phyloP scores from a whole-genome alignment of 2,797 vertebrate genomes.

The Squalus acanthias region DNA sequence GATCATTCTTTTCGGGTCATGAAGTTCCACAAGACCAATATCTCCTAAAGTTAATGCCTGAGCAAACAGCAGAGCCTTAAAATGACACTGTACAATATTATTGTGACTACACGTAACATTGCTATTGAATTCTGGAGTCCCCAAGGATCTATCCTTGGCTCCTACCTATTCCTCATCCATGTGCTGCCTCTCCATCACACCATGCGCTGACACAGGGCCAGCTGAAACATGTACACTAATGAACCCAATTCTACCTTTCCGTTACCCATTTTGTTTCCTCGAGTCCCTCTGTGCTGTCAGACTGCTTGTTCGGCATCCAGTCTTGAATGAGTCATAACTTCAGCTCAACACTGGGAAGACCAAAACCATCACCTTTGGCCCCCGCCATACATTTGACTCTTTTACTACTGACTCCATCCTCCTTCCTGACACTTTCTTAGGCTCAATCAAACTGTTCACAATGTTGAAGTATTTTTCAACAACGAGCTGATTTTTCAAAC shows the following conservation, averaged over 20 bases:
- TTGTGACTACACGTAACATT: background rate
- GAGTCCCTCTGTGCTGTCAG: background rate
- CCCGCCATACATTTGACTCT: background rate
- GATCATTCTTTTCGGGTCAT: background rate
- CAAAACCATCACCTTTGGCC: background rate
- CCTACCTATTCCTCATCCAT: background rate
- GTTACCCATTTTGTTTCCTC: background rate
- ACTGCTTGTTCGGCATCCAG: background rate
- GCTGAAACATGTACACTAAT: background rate
- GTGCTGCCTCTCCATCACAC: background rate
- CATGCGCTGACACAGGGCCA: background rate
- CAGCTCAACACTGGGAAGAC: background rate
- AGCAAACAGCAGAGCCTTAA: background rate
- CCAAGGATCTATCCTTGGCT: background rate
- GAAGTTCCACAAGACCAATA: background rate
- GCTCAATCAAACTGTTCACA: background rate
- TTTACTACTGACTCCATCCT: background rate
- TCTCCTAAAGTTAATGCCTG: background rate
- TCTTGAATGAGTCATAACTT: background rate
- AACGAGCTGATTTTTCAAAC: background rate
- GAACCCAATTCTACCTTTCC: background rate
- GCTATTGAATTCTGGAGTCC: background rate
- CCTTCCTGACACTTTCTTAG: background rate
- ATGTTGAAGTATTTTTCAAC: background rate
- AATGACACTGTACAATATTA: background rate